phyloP scores from a whole-genome alignment of 2,797 vertebrate species.

The Leptoclinus maculatus region DNA sequence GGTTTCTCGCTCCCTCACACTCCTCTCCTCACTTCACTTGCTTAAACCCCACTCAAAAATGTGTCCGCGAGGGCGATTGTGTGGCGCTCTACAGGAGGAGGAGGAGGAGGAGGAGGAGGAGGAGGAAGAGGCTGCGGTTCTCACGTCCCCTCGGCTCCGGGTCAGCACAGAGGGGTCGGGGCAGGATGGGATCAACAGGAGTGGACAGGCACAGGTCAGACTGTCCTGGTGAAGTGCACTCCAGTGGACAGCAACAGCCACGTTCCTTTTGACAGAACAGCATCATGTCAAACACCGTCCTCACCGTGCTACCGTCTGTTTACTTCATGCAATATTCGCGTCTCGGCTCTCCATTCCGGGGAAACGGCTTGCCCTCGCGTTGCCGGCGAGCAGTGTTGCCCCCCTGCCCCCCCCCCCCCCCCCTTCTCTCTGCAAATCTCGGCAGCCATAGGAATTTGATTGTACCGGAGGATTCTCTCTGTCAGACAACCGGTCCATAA shows the following conservation, averaged over 20 bases:
- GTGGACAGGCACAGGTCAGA: slow-evolving; percentile 56
- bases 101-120: slow-evolving; percentile 30
- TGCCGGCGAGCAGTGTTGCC: slow-evolving; percentile 74
- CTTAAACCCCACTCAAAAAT: slow-evolving; percentile 81
- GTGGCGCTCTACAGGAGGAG: slow-evolving; percentile 47
- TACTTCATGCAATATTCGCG: slow-evolving; percentile 72
- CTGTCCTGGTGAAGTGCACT: slow-evolving; percentile 43
- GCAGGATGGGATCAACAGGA: slow-evolving; percentile 64
- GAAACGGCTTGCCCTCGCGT: slow-evolving; percentile 70
- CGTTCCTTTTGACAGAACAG: neutral
- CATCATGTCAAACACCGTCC: neutral
- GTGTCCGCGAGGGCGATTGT: slow-evolving; percentile 73
- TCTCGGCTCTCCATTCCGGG: slow-evolving; percentile 59
- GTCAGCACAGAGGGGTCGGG: slow-evolving; percentile 40
- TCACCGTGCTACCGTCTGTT: slow-evolving; percentile 30
- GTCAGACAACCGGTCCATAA: slow-evolving; percentile 86
- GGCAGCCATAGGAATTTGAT: slow-evolving; percentile 85
- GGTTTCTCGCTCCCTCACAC: slow-evolving; percentile 72
- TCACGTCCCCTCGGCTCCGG: slow-evolving; percentile 48
- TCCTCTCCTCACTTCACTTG: slow-evolving; percentile 73
- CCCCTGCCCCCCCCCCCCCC: slow-evolving; percentile 66
- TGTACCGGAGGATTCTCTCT: slow-evolving; percentile 85
- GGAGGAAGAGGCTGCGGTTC: slow-evolving; percentile 35
- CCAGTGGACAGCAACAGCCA: slow-evolving; percentile 9
- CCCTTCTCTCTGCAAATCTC: slow-evolving; percentile 67